Base-by-base conservation (phyloP, 1,140 invertebrate genomes). In the Colletes gigas region DNA sequence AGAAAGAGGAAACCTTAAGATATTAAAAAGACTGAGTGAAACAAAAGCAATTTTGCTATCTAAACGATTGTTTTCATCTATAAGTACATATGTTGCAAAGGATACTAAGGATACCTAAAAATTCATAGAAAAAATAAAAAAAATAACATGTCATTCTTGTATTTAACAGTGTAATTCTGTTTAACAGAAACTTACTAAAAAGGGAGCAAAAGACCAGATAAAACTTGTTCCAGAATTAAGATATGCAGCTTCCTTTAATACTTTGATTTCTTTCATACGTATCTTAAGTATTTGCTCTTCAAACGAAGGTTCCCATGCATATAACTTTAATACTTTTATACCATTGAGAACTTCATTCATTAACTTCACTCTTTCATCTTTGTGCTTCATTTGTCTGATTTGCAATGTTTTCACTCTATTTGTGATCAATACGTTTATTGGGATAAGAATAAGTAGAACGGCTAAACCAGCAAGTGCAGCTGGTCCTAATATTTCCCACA, bases 21-120 rank as follows among this genome's bases (percentile, higher is more conserved):
- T 98, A 94, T 99, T 99, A 95, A 99, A 99, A 88, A 99, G 96
- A 91, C 98, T 97, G 85, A 99, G 95, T 85, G 98, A 98, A 81
- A 99, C 98, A 95, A 99, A 99, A 84, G 98, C 99, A 90, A 95
- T 98, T 92, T 96, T 95, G 86, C 98, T 97, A 92, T 98, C 96
- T 90, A 99, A 94, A 76, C 98, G 94, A 91, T 97, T 96, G 4
- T 91, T 92, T 90, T 97, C 96, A 92, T 97, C 96, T 89, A 96
- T 95, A 91, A 98, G 93, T 87, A 98, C 96, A 94, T 96, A 99
- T 78, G 97, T 97, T 87, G 96, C 97, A 93, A 99, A 99, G 88
- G 98, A 97, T 78, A 97, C 97, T 92, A 99, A 94, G 87, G 97
- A 97, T 75, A 98, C 97, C 97, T 98, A 94, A 90, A 84, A 87